Conservation (phyloP, 2,113 vertebrate species). For the Oceanites oceanicus region DNA sequence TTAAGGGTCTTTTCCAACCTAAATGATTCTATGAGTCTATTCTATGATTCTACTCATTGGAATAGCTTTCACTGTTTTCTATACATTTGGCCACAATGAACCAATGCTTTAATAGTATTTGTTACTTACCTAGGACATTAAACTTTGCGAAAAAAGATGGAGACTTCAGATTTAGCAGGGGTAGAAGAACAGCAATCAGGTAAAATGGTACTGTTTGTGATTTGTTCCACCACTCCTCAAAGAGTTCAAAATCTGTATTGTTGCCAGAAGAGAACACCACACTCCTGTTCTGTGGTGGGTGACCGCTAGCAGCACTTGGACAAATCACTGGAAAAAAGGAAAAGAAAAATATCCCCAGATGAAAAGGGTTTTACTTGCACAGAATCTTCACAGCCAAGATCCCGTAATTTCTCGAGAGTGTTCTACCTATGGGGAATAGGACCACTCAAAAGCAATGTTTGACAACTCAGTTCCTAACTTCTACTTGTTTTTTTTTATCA, state of each 20-base stretch:
- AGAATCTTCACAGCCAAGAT: not conserved
- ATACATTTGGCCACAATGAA: not conserved
- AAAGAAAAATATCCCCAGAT: not conserved
- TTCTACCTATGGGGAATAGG: not conserved
- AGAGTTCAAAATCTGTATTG: slow-evolving; percentile 66
- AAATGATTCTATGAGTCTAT: not conserved
- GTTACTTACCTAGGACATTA: slow-evolving; percentile 89
- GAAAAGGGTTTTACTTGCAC: not conserved
- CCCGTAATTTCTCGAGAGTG: not conserved
- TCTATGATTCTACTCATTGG: not conserved
- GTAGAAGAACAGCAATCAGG: slow-evolving; percentile 85
- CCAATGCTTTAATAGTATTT: not conserved
- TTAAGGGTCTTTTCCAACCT: not conserved
- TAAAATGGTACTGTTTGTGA: slow-evolving; percentile 91
- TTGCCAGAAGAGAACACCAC: slow-evolving; percentile 29
- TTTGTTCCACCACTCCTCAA: slow-evolving; percentile 89
- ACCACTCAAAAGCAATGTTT: not conserved
- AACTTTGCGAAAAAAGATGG: slow-evolving; percentile 98
- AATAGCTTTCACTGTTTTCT: not conserved
- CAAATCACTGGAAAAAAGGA: slow-evolving; percentile 84
- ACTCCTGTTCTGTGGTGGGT: slow-evolving; percentile 52
- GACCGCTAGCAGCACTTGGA: slow-evolving; percentile 69
- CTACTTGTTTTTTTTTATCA: not conserved
- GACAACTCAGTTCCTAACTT: not conserved
- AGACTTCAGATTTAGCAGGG: slow-evolving; percentile 92